Conservation (phyloP, 2,888 invertebrate species). For the Mesoligia furuncula region DNA sequence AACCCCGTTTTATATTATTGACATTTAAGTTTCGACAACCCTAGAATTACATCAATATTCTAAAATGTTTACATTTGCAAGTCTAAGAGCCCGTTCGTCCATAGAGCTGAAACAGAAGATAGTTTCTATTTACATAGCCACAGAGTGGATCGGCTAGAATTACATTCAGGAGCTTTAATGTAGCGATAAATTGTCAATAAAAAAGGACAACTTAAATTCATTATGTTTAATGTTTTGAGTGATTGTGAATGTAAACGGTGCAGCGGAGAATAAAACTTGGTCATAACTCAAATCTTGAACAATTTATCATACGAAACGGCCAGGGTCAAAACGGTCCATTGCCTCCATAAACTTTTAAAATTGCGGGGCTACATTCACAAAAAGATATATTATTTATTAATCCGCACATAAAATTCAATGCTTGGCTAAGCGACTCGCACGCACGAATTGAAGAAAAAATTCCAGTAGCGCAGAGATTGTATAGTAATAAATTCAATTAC, state of each 20-base stretch:
- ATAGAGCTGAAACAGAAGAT: constrained; percentile 32
- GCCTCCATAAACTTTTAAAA: constrained; percentile 43
- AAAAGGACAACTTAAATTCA: constrained; percentile 22
- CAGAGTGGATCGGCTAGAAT: constrained; percentile 22
- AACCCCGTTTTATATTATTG: constrained; percentile 1
- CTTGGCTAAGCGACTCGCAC: constrained; percentile 15
- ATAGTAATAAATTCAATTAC: constrained; percentile 58
- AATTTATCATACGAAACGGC: constrained; percentile 44
- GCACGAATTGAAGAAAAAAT: constrained; percentile 42
- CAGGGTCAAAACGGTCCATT: constrained; percentile 31
- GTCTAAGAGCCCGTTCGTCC: constrained; percentile 18
- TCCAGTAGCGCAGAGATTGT: constrained; percentile 31
- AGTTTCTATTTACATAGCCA: constrained; percentile 33
- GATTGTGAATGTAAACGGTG: constrained; percentile 22
- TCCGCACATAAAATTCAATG: constrained; percentile 18
- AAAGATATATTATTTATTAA: not conserved
- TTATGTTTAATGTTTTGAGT: constrained; percentile 23
- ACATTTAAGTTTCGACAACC: constrained; percentile 17
- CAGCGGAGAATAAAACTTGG: constrained; percentile 33
- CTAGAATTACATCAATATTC: constrained; percentile 35
- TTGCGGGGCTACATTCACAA: constrained; percentile 25
- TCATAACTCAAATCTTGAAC: constrained; percentile 44
- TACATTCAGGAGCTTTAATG: constrained; percentile 16
- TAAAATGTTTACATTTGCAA: constrained; percentile 40
- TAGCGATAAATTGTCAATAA: constrained; percentile 24